Percentiles rank a stretch among this genome's conserved stretches.
Conservation (phyloP, 2,797 vertebrate species). For the Ceyx erithaca region DNA sequence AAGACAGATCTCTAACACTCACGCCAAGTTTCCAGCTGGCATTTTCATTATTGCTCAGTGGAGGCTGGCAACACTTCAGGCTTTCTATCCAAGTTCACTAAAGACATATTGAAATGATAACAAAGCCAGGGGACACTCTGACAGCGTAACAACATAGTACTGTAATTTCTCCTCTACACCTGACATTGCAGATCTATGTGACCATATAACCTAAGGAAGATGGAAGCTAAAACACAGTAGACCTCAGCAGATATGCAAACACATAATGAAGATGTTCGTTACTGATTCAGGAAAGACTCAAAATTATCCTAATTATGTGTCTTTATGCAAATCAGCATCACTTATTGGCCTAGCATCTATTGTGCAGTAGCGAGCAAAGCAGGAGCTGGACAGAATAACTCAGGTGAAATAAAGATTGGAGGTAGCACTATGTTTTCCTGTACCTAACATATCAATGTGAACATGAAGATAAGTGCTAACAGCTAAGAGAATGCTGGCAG, state of each 20-base stretch:
- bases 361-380: not conserved
- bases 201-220: rapidly evolving
- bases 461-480: not conserved
- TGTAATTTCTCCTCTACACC: not conserved
- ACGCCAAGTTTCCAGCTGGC: not conserved
- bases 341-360: not conserved
- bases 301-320: not conserved
- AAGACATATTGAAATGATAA: not conserved
- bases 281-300: not conserved
- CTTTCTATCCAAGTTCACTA: not conserved
- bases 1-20: not conserved
- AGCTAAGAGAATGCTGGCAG: not conserved
- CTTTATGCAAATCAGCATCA: not conserved
- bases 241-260: not conserved
- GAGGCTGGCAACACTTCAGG: not conserved
- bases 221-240: not conserved
- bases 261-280: not conserved
- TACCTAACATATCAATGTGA: not conserved
- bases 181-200: rapidly evolving
- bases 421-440: not conserved
- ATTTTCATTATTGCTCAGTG: not conserved
- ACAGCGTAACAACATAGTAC: not conserved
- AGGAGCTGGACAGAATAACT: not conserved
- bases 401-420: not conserved
- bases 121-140: not conserved